Evolutionary conservation across 2,113 vertebrate genomes (phyloP).

Genomic region (Saccopteryx leptura): DNA sequence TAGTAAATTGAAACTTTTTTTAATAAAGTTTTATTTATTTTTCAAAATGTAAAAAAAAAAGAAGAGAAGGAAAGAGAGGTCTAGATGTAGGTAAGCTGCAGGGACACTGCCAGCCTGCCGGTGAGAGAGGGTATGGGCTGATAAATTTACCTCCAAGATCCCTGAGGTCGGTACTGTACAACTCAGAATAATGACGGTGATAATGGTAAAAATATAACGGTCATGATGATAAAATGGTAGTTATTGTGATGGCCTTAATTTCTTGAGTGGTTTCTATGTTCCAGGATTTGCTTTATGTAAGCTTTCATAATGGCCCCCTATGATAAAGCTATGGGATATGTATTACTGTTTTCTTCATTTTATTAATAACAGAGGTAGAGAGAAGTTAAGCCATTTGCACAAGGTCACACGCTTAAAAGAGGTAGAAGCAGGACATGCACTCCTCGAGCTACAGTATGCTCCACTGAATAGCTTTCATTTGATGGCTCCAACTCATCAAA

Average conservation of each 20-base stretch:
- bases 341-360: neutral
- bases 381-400: neutral
- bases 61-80: neutral
- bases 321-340: neutral
- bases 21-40: no score
- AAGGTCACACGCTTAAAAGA: neutral
- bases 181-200: neutral
- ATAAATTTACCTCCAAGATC: neutral
- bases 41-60: neutral
- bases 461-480: neutral
- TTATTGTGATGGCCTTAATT: neutral
- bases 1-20: neutral
- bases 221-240: neutral
- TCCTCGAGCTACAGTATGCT: neutral
- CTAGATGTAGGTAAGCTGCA: neutral
- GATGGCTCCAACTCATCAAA: neutral
- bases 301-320: neutral
- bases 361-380: neutral
- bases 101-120: neutral
- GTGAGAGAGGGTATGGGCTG: neutral
- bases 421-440: neutral
- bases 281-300: neutral
- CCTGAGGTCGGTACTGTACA: neutral
- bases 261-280: neutral
- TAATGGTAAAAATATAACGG: neutral